Base-by-base conservation (phyloP, 2,113 vertebrate genomes). In the Nothocercus nigrocapillus region DNA sequence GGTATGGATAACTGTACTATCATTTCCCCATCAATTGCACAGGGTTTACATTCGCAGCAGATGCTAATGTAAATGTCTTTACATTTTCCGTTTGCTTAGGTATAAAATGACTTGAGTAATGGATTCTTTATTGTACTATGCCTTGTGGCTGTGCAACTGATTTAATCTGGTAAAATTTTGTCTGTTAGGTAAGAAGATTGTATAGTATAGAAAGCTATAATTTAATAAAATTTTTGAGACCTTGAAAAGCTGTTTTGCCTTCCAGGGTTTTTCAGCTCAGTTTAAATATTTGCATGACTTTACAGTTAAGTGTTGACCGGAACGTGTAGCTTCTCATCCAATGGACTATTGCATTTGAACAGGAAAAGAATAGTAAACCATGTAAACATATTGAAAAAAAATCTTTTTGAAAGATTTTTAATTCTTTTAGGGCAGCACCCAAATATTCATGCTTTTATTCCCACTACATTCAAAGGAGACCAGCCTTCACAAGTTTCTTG, bases 101-200 rank as follows among this genome's bases (percentile, higher is more conserved):
- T 94, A 74, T 82, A 88, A 96, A 90, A 92, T 91, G 24, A 90
- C 89, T 81, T 84, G 53, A 82, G 12, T 93, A 97, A 95, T 95
- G 88, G 90, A 62, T 82, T 92, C 80, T 91, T 96, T 74, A 80
- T 56, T 92, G 78, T 49, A 82, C 49, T 54, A 73, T 88, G 70
- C 76, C 83, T 97, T 85, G 80, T 93, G 82, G 92, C 73, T 84
- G 28, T 82, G 76, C 92, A 83, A 80, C 88, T 91, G 51, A 51
- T 94, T 95, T 96, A 83, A 67, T 94, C 88, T 84, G 18, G 28
- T 87, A 78, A 28, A 69, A 79, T 95, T 75, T 91, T 83, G 67
- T 88, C 2, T 85, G 61, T 77, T 56, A 77, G 84, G 34, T 64
- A 73, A 53, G 70, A 93, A 90, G 81, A 87, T 82, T 73, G 32